Base-by-base conservation (phyloP, 1,140 invertebrate species). In the Stratiolaelaps scimitus region DNA sequence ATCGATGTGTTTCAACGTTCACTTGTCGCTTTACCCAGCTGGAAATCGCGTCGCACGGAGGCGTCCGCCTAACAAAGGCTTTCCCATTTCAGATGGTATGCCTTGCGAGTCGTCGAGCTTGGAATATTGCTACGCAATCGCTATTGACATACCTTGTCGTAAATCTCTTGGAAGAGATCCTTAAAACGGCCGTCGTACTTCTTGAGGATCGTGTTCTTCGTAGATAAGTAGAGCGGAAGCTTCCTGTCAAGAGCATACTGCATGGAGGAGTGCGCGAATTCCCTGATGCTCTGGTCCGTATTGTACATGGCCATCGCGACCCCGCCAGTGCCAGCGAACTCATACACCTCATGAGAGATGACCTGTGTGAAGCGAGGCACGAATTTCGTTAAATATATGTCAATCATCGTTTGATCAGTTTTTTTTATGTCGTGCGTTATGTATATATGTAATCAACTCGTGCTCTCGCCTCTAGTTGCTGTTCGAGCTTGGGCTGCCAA, bases 191-290 rank as follows among this genome's bases (percentile, higher is more conserved):
- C 95, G 77, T 98, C 95, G 75, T 99, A 99, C 70, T 86, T 85
- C 77, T 98, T 99, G 19, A 99, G 81, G 75, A 99, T 98, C 0
- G 95, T 99, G 74, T 98, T 98, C 76, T 99, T 99, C 2, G 95
- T 98, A 70, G 91, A 95, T 73, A 98, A 78, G 76, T 97, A 98
- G 6, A 98, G 78, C 7, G 92, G 91, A 75, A 90, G 87, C 68
- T 83, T 84, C 71, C 89, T 82, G 28, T 85, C 78, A 53, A 98
- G 76, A 28, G 93, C 92, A 79, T 83, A 97, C 72, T 93, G 82
- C 72, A 98, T 87, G 5, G 90, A 95, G 44, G 90, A 87, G 73
- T 94, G 88, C 15, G 93, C 94, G 79, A 98, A 97, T 69, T 85
- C 89, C 67, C 67, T 71, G 67, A 81, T 81, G 69, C 77, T 77